Conservation (phyloP, 2,888 invertebrate genomes). For the Odontothrips loti region DNA sequence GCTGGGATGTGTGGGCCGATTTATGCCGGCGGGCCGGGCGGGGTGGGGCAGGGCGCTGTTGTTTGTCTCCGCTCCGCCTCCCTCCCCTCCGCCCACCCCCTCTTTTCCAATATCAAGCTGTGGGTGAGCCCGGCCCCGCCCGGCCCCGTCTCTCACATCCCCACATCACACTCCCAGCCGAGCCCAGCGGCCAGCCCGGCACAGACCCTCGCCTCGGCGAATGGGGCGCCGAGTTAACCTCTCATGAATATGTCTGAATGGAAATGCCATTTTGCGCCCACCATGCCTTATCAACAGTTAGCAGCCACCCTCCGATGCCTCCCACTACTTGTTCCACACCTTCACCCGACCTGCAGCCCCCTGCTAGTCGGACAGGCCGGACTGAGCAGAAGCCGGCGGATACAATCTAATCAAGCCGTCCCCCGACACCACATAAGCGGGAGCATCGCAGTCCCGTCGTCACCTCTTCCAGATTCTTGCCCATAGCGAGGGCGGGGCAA, state of each 20-base stretch:
- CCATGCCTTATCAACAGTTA: too few species aligned
- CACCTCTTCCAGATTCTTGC: too few species aligned
- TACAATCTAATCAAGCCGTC: too few species aligned
- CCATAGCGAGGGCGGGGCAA: too few species aligned
- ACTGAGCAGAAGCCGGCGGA: too few species aligned
- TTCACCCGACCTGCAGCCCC: too few species aligned
- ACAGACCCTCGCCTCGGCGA: neutral
- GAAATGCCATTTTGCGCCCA: neutral
- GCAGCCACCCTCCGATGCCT: too few species aligned
- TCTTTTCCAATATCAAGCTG: neutral
- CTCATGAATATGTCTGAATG: slow-evolving; percentile 14
- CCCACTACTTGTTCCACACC: too few species aligned
- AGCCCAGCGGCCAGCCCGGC: neutral
- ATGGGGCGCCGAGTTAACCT: neutral
- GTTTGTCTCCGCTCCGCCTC: neutral
- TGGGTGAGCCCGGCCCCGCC: neutral
- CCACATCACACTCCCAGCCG: neutral
- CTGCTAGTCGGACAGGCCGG: too few species aligned
- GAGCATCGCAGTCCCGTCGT: too few species aligned
- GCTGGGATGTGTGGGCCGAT: neutral
- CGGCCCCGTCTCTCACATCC: neutral
- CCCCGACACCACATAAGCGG: too few species aligned
- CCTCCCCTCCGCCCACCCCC: neutral
- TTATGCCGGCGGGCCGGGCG: neutral
- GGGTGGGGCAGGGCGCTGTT: neutral